Conservation (phyloP, 2,888 invertebrate species). For the Parnassius mnemosyne region DNA sequence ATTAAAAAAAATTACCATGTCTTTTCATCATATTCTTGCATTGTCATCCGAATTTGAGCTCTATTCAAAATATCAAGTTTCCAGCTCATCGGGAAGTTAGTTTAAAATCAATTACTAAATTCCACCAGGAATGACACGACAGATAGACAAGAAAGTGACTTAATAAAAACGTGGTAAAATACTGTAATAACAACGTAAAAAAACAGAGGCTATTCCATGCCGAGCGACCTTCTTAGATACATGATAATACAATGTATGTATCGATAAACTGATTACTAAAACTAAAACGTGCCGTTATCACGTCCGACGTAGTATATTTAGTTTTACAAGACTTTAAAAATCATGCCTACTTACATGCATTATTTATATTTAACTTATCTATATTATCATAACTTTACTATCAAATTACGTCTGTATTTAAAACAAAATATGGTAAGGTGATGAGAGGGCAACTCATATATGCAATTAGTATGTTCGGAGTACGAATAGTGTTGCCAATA, state of each 20-base stretch:
- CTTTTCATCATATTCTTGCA: too few species aligned
- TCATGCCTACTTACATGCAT: background rate
- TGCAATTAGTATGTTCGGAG: background rate
- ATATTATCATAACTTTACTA: background rate
- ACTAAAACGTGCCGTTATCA: background rate
- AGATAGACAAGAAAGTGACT: too few species aligned
- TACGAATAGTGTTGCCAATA: too few species aligned
- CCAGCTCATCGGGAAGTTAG: too few species aligned
- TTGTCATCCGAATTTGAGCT: too few species aligned
- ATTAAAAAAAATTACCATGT: too few species aligned
- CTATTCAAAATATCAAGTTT: too few species aligned
- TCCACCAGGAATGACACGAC: too few species aligned
- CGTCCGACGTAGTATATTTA: background rate
- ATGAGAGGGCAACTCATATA: background rate
- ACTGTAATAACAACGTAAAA: too few species aligned
- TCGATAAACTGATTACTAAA: background rate
- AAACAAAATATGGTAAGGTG: background rate
- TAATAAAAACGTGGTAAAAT: too few species aligned
- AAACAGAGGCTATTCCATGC: background rate
- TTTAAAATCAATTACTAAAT: too few species aligned
- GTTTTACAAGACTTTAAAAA: background rate
- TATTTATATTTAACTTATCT: constrained; percentile 1
- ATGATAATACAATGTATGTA: background rate
- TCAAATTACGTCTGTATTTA: background rate
- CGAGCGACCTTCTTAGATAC: background rate